Evolutionary conservation across 1,140 invertebrate species (phyloP).

Genomic region (Scylla paramamosain): DNA sequence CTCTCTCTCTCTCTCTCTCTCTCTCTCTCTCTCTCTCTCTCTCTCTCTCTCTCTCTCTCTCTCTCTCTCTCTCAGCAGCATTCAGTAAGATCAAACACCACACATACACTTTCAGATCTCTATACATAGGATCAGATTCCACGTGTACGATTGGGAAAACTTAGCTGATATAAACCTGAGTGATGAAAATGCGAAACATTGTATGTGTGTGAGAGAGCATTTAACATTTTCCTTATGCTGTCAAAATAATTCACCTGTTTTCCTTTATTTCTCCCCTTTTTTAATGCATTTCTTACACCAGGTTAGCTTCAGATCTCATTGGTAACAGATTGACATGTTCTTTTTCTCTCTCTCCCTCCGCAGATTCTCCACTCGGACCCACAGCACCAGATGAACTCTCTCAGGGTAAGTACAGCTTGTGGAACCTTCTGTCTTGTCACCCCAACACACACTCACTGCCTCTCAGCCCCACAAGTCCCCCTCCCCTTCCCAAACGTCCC

Average conservation of each 20-base stretch:
- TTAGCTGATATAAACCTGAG: too few relatives aligned
- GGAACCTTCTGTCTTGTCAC: neutral
- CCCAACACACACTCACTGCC: slow-evolving; percentile 44
- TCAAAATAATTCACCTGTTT: neutral
- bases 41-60: slow-evolving; percentile 52
- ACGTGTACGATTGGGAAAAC: too few relatives aligned
- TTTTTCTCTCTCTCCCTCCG: neutral
- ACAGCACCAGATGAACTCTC: slow-evolving; percentile 70
- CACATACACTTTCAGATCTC: too few relatives aligned
- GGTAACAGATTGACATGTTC: too few relatives aligned
- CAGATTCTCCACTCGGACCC: slow-evolving; percentile 69
- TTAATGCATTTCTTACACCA: too few relatives aligned
- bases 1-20: slow-evolving; percentile 33
- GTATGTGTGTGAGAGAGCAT: too few relatives aligned
- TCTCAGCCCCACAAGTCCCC: neutral
- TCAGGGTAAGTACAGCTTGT: slow-evolving; percentile 66
- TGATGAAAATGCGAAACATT: too few relatives aligned
- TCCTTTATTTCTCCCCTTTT: neutral
- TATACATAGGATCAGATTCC: too few relatives aligned
- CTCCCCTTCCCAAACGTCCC: neutral
- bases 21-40: slow-evolving; percentile 42
- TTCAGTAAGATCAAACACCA: neutral
- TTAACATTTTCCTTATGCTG: neutral
- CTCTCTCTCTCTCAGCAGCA: neutral
- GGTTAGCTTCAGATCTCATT: too few relatives aligned